These are phyloP conservation scores for Ambastaia sidthimunki DNA, from an alignment of 2,797 vertebrate species.

Conservation along the genomic window DNA sequence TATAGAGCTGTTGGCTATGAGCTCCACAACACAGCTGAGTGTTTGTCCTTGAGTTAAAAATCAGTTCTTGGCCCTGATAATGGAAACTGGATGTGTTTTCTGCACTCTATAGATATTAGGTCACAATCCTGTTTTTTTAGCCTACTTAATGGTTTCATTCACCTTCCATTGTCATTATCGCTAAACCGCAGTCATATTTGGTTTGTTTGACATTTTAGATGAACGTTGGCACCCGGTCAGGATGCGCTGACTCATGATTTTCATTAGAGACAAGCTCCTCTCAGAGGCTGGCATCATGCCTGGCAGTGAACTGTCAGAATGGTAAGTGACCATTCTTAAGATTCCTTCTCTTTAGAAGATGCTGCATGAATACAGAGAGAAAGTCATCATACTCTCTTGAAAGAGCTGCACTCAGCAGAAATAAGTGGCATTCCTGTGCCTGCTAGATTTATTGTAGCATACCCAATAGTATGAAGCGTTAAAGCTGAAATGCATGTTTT, in stretches of 20 bases:
- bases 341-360: slow-evolving; percentile 50
- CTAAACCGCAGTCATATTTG: slow-evolving; percentile 47
- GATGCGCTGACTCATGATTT: slow-evolving; percentile 50
- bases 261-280: slow-evolving; percentile 33
- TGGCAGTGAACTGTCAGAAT: slow-evolving; percentile 51
- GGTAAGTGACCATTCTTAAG: slow-evolving; percentile 52
- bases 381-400: slow-evolving; percentile 44
- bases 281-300: slow-evolving; percentile 36
- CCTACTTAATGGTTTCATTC: slow-evolving; percentile 39
- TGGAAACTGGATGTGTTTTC: slow-evolving; percentile 11
- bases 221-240: slow-evolving; percentile 23
- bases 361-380: slow-evolving; percentile 52
- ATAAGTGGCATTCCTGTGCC: slow-evolving; percentile 31
- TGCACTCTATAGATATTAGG: slow-evolving; percentile 13
- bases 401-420: slow-evolving; percentile 52
- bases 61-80: slow-evolving; percentile 7
- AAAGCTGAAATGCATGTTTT: slow-evolving; percentile 57
- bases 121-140: slow-evolving; percentile 26
- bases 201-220: slow-evolving; percentile 42
- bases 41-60: slow-evolving; percentile 34
- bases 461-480: slow-evolving; percentile 49
- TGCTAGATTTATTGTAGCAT: slow-evolving; percentile 62
- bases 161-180: slow-evolving; percentile 45
- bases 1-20: slow-evolving; percentile 15
- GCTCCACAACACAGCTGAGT: neutral